phyloP scores from a whole-genome alignment of 2,888 invertebrate species.

The Epistrophella euchroma region DNA sequence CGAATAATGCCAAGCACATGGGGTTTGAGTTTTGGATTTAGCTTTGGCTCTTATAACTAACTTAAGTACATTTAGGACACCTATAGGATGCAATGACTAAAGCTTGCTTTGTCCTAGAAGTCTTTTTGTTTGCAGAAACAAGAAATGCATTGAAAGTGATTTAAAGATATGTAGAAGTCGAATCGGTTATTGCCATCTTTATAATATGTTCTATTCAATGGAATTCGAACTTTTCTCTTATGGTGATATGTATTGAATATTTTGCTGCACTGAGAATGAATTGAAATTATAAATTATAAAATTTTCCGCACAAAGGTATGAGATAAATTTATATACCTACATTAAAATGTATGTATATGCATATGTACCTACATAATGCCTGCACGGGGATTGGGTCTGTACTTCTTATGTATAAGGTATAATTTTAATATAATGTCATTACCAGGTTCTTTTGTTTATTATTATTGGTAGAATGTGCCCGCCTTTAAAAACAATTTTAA shows the following conservation, averaged over 20 bases:
- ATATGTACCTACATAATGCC: too few relatives aligned
- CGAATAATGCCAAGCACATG: conserved; percentile 16
- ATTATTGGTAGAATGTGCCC: not conserved
- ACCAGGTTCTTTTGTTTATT: not conserved
- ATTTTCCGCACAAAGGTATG: not conserved
- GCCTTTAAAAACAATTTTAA: too few relatives aligned
- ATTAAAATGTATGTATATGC: too few relatives aligned
- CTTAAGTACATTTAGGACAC: not conserved
- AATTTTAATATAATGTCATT: not conserved
- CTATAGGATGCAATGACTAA: too few relatives aligned
- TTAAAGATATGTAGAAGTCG: conserved; percentile 13
- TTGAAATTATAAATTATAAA: conserved; percentile 8
- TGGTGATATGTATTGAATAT: conserved; percentile 15
- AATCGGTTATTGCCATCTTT: conserved; percentile 58
- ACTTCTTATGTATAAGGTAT: not conserved
- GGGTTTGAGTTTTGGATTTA: conserved; percentile 8
- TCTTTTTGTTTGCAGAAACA: not conserved
- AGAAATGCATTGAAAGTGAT: conserved; percentile 15
- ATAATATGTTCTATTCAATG: conserved; percentile 28
- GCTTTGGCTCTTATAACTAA: conserved; percentile 20
- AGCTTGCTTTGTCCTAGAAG: not conserved
- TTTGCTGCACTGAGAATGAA: conserved; percentile 23
- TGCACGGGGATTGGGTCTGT: not conserved
- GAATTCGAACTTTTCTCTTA: conserved; percentile 30
- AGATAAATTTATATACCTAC: not conserved